Conservation (phyloP, 2,888 invertebrate species). For the Gordius sp. region DNA sequence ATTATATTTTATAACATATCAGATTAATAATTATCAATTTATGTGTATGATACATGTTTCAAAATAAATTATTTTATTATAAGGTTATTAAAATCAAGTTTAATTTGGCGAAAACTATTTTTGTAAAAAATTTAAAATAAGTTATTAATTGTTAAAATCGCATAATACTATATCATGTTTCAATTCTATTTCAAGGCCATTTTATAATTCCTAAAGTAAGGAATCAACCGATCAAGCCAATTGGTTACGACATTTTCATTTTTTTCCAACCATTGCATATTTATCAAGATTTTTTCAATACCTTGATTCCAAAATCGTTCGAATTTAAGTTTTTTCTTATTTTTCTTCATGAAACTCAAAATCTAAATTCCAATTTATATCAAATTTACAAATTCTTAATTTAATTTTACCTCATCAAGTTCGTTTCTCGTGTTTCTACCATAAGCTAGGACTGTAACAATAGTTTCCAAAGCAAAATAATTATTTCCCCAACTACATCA, state of each 20-base stretch:
- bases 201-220: constrained; percentile 10
- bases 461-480: background rate
- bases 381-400: background rate
- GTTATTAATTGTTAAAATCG: too few species aligned
- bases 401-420: background rate
- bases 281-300: constrained; percentile 5
- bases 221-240: background rate
- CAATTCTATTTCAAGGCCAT: too few species aligned
- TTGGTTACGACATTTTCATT: constrained; percentile 6
- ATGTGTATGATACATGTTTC: too few species aligned
- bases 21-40: too few species aligned
- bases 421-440: constrained; percentile 1
- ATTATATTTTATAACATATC: too few species aligned
- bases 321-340: background rate
- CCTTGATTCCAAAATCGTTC: background rate
- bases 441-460: background rate
- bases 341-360: background rate
- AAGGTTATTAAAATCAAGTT: too few species aligned
- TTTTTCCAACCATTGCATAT: background rate
- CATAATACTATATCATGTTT: too few species aligned
- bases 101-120: too few species aligned
- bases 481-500: background rate
- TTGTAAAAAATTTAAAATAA: too few species aligned
- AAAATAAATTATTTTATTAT: too few species aligned
- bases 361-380: background rate